Percentiles rank a stretch among this genome's conserved stretches.
phyloP scores from a whole-genome alignment of 2,113 vertebrate genomes.

The Zosterops borbonicus region DNA sequence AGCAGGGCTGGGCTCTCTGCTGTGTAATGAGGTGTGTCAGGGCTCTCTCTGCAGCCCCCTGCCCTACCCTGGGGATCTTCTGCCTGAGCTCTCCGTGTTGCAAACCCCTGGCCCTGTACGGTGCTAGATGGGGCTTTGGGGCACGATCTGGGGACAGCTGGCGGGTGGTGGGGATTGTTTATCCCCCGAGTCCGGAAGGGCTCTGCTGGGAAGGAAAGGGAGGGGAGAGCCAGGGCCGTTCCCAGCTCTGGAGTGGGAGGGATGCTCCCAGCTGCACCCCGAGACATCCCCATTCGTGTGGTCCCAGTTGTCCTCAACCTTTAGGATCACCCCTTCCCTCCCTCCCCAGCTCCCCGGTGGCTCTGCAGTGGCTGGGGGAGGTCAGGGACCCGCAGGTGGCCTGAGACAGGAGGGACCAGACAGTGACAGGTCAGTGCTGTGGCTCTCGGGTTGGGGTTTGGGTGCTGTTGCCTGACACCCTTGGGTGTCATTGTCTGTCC shows the following conservation, averaged over 20 bases:
- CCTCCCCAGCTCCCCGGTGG: not conserved
- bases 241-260: accelerated
- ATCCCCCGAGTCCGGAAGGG: not conserved
- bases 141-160: accelerated
- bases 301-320: accelerated
- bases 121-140: accelerated
- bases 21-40: accelerated
- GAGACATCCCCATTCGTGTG: accelerated
- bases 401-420: not conserved
- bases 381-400: not conserved
- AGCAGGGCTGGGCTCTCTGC: accelerated
- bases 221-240: not conserved
- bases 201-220: constrained; percentile 34
- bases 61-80: accelerated
- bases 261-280: not conserved
- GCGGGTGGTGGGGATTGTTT: not conserved
- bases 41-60: not conserved
- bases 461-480: not conserved
- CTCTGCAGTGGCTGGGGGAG: not conserved
- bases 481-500: not conserved
- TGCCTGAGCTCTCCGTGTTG: accelerated
- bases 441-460: not conserved
- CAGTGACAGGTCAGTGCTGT: not conserved
- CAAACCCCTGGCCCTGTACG: accelerated
- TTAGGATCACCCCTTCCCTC: accelerated